Evolutionary conservation across 2,888 invertebrate species (phyloP), one percentile per base, ranked within the genome.

Genomic region (Tenthredo scrophulariae): DNA sequence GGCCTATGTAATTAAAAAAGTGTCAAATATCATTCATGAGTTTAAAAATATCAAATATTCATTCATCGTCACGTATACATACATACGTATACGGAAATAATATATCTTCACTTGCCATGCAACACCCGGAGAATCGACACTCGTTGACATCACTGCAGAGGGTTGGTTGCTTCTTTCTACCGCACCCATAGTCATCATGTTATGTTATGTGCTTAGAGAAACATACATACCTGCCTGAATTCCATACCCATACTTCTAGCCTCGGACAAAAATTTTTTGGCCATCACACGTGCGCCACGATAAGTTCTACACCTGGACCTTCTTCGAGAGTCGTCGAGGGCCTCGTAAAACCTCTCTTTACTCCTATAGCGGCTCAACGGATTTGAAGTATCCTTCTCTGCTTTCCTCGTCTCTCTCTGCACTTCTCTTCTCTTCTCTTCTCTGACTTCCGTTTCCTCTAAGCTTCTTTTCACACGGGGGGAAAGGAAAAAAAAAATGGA

Each of bases 271-370:
- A 80, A 62, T 40, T 62, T 80, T 80, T 40, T 33, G 40, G 22
- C 62, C 40, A 80, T 54, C 58, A 83, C 65, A 67, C 67, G 83
- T 67, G 46, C 33, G 26, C 43, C 26, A 65, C n/a, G 83, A 62
- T 37, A 43, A 2, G 46, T 40, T 26, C 80, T 87, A 90, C 91
- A 92, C 91, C 91, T 91, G 91, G 91, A 91, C 91, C 89, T 91
- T 90, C 91, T 89, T 90, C 67, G 70, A 83, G 83, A 83, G 67
- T 67, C 89, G 89, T 89, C 89, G 89, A 91, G 90, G 88, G 90
- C 89, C 87, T 87, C 83, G 90, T 89, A 88, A 91, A 91, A 89
- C 89, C 90, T 89, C 91, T 91, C 89, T 89, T 88, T 89, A 88
- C 89, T 91, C 88, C 88, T 89, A 50, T 89, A 50, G 29, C 83